phyloP scores from a whole-genome alignment of 1,140 invertebrate species.

The Drosophila mauritiana region DNA sequence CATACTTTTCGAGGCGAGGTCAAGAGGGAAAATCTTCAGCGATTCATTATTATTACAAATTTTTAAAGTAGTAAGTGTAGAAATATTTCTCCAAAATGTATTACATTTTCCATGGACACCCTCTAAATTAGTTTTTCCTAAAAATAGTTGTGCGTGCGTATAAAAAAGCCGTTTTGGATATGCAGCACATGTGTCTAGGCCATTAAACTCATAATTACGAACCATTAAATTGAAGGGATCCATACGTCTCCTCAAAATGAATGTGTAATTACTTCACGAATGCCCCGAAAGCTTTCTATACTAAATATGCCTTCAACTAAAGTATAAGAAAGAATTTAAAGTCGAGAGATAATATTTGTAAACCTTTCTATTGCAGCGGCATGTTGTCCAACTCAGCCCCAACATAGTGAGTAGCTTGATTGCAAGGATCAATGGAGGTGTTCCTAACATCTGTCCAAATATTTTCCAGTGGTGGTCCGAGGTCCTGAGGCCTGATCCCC shows the following conservation, averaged over 20 bases:
- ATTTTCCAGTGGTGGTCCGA: slow-evolving; percentile 48
- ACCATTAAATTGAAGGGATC: slow-evolving; percentile 10
- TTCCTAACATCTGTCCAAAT: slow-evolving; percentile 57
- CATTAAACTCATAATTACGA: slow-evolving; percentile 27
- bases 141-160: slow-evolving; percentile 40
- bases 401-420: slow-evolving; percentile 67
- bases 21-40: slow-evolving; percentile 7
- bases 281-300: not conserved
- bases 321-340: not conserved
- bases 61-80: not conserved
- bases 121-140: slow-evolving; percentile 4
- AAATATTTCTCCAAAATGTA: not conserved
- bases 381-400: slow-evolving; percentile 54
- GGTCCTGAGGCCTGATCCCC: slow-evolving; percentile 33
- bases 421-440: slow-evolving; percentile 45
- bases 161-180: slow-evolving; percentile 14
- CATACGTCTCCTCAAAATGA: not conserved
- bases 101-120: not conserved
- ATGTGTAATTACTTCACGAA: not conserved
- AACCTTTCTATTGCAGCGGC: slow-evolving; percentile 38
- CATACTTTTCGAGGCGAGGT: slow-evolving; percentile 24
- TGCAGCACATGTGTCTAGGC: slow-evolving; percentile 7
- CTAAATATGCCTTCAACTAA: too few species aligned
- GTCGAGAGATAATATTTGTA: not conserved
- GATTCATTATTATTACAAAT: not conserved